Evolutionary conservation across 2,888 invertebrate genomes (phyloP).

Genomic region (Aleiodes leptofemur): DNA sequence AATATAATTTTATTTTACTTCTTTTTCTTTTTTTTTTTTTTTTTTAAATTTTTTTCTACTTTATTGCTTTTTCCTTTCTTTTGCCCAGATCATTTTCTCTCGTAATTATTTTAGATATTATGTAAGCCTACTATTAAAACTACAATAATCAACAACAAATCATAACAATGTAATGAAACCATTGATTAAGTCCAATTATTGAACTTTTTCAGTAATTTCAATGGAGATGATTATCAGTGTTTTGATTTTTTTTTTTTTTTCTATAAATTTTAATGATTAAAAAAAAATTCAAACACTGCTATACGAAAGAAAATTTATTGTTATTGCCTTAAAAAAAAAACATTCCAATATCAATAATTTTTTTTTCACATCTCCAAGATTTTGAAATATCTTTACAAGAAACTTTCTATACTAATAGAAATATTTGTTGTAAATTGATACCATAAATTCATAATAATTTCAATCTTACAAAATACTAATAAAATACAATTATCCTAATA

Average conservation of each 20-base stretch:
- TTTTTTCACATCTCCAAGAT: slow-evolving; percentile 35
- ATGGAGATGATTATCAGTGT: slow-evolving; percentile 49
- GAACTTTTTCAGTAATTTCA: slow-evolving; percentile 55
- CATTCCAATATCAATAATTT: slow-evolving; percentile 5
- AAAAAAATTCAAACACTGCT: background rate
- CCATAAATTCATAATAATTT: slow-evolving; percentile 20
- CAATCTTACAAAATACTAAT: slow-evolving; percentile 16
- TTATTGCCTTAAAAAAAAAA: too few relatives aligned
- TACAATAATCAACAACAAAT: slow-evolving; percentile 72
- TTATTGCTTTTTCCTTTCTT: slow-evolving; percentile 43
- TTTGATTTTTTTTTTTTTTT: slow-evolving; percentile 41
- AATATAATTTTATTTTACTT: slow-evolving; percentile 1
- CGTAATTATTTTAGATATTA: slow-evolving; percentile 43
- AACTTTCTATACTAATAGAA: slow-evolving; percentile 9
- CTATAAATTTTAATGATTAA: slow-evolving; percentile 14
- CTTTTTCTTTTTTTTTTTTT: too few relatives aligned
- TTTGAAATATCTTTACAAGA: background rate
- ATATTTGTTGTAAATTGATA: slow-evolving; percentile 4
- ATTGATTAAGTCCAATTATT: slow-evolving; percentile 53
- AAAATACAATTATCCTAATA: slow-evolving; percentile 18
- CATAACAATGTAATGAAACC: slow-evolving; percentile 68
- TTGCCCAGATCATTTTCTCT: slow-evolving; percentile 25
- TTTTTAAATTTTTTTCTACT: slow-evolving; percentile 37
- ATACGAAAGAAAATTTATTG: slow-evolving; percentile 3
- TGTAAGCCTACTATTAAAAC: slow-evolving; percentile 61